Evolutionary conservation across 2,113 vertebrate genomes (phyloP).

Genomic region (Phodopus roborovskii): DNA sequence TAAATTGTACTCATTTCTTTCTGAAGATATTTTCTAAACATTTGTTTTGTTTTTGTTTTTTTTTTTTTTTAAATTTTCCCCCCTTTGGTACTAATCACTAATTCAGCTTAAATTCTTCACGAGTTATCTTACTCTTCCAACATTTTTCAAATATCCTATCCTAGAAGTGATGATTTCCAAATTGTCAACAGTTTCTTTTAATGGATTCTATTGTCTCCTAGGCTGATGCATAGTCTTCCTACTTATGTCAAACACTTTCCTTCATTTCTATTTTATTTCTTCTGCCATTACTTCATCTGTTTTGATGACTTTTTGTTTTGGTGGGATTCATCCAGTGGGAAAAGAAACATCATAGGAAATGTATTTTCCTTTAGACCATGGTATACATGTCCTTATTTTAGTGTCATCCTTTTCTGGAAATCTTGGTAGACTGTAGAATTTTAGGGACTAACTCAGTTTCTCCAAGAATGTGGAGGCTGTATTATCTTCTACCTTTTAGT

Average conservation of each 20-base stretch:
- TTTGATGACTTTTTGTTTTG: slow-evolving; percentile 1
- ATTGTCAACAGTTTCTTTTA: background rate
- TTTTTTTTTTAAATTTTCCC: no score
- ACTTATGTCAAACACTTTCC: background rate
- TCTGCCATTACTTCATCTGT: background rate
- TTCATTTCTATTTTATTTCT: background rate
- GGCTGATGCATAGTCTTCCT: background rate
- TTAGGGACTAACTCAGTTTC: background rate
- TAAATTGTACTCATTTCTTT: background rate
- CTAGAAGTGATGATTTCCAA: background rate
- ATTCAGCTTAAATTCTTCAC: background rate
- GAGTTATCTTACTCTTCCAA: background rate
- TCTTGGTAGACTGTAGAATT: background rate
- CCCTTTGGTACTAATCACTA: background rate
- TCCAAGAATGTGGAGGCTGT: background rate
- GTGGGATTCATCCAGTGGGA: background rate
- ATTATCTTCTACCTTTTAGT: background rate
- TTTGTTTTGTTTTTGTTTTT: background rate
- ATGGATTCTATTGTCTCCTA: background rate
- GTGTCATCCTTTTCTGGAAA: background rate
- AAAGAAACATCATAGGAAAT: background rate
- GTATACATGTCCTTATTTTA: background rate
- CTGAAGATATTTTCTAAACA: background rate
- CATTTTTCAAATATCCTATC: background rate
- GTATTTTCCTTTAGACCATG: background rate